Percentiles rank a stretch among this genome's conserved stretches.
Conservation (phyloP, 2,888 invertebrate species). For the Apeira syringaria region DNA sequence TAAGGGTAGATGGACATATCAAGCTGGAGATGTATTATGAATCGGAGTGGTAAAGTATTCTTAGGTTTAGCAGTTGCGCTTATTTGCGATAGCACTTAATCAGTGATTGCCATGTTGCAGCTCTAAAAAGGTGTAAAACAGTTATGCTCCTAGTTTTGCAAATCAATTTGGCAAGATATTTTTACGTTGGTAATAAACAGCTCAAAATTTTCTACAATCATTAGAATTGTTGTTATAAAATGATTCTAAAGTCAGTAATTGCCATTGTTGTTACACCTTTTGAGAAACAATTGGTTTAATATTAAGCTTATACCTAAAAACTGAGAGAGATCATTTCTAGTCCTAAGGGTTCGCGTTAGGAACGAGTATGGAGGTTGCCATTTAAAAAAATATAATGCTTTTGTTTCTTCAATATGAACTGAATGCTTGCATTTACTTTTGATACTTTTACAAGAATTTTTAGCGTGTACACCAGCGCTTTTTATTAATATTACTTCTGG, state of each 20-base stretch:
- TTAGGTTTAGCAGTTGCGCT: slow-evolving; percentile 27
- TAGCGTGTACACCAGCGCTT: slow-evolving; percentile 47
- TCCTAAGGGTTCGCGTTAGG: slow-evolving; percentile 59
- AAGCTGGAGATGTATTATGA: slow-evolving; percentile 21
- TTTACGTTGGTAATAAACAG: too few species aligned
- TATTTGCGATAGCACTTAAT: slow-evolving; percentile 21
- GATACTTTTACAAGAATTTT: slow-evolving; percentile 46
- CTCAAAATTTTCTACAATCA: too few species aligned
- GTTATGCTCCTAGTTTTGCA: too few species aligned
- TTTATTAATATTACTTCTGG: slow-evolving; percentile 48
- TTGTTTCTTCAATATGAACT: slow-evolving; percentile 51
- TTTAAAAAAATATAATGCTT: slow-evolving; percentile 35
- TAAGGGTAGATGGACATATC: slow-evolving; percentile 31
- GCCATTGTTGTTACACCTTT: slow-evolving; percentile 14
- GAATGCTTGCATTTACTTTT: slow-evolving; percentile 70
- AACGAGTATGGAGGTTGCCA: slow-evolving; percentile 61
- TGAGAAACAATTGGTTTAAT: slow-evolving; percentile 40
- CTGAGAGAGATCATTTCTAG: slow-evolving; percentile 75
- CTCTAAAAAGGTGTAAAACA: slow-evolving; percentile 17
- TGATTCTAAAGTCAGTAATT: too few species aligned
- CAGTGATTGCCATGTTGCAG: slow-evolving; percentile 22
- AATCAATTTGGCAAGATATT: too few species aligned
- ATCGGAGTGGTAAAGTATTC: slow-evolving; percentile 29
- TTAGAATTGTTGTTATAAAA: too few species aligned
- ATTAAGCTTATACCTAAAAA: slow-evolving; percentile 61